These are phyloP conservation scores for Montipora capitata DNA, from an alignment of 92 coral and sea anemone species.

Conservation along the genomic window DNA sequence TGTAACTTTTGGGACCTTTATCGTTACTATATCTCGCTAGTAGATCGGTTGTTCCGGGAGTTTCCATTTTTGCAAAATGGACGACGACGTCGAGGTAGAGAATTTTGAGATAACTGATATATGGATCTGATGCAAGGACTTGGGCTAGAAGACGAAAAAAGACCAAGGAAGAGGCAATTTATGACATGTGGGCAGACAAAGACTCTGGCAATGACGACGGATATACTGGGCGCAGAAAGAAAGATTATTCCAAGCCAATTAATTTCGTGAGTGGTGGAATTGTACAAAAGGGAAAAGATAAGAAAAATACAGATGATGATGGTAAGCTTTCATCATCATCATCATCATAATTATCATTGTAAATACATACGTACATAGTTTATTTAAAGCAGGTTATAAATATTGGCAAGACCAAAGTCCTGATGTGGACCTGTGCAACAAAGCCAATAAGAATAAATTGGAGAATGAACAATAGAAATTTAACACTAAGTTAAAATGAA, in stretches of 20 bases:
- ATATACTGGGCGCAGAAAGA: slow-evolving; percentile 82
- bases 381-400: no score
- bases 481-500: no score
- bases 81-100: slow-evolving; percentile 93
- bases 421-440: no score
- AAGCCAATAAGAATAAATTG: no score
- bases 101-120: slow-evolving; percentile 94
- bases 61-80: slow-evolving; percentile 15
- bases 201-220: slow-evolving; percentile 94
- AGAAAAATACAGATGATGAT: slow-evolving; percentile 53
- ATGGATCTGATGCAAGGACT: slow-evolving; percentile 80
- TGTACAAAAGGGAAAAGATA: slow-evolving; percentile 94
- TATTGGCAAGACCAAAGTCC: no score
- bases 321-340: background rate
- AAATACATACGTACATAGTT: no score
- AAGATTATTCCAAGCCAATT: slow-evolving; percentile 90
- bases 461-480: no score
- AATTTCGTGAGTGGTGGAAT: slow-evolving; percentile 97
- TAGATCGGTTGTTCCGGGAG: background rate
- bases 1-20: no score
- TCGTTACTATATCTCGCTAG: background rate
- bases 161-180: slow-evolving; percentile 94
- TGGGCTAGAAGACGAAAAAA: slow-evolving; percentile 78
- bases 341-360: no score
- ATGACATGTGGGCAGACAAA: slow-evolving; percentile 96